phyloP scores from a whole-genome alignment of 2,113 vertebrate genomes.

The Saccopteryx leptura region DNA sequence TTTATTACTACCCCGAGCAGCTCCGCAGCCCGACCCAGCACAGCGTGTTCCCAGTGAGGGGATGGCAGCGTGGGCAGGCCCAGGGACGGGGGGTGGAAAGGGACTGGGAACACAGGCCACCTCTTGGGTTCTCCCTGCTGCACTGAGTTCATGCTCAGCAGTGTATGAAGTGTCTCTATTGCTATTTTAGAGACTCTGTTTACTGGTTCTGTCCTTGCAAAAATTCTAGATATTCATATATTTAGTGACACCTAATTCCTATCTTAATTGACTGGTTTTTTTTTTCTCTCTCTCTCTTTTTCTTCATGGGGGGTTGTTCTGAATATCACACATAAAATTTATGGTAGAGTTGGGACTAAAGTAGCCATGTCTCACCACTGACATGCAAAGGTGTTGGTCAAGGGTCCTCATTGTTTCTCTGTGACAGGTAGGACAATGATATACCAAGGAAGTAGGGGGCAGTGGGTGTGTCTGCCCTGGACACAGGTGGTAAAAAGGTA shows the following conservation, averaged over 20 bases:
- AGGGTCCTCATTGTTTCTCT: neutral
- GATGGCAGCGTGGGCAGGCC: neutral
- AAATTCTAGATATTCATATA: neutral
- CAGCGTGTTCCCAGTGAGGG: constrained; percentile 58
- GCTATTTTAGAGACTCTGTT: neutral
- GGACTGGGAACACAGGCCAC: neutral
- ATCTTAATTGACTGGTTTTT: neutral
- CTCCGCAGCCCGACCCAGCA: constrained; percentile 43
- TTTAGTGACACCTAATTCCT: neutral
- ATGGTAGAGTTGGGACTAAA: neutral
- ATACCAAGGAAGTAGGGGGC: too few relatives aligned
- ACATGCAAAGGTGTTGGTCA: neutral
- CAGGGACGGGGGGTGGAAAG: neutral
- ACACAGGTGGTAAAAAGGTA: neutral
- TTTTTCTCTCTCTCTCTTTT: neutral
- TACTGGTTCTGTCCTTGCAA: neutral
- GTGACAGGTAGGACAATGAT: neutral
- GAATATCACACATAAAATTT: neutral
- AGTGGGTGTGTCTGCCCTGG: neutral
- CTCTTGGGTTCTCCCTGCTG: accelerated
- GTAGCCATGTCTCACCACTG: neutral
- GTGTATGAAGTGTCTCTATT: neutral
- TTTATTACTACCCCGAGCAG: constrained; percentile 58
- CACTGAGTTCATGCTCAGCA: neutral
- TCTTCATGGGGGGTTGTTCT: neutral